Evolutionary conservation across 2,113 vertebrate genomes (phyloP), one percentile per base, ranked within the genome.

Genomic region (Maccullochella peelii): DNA sequence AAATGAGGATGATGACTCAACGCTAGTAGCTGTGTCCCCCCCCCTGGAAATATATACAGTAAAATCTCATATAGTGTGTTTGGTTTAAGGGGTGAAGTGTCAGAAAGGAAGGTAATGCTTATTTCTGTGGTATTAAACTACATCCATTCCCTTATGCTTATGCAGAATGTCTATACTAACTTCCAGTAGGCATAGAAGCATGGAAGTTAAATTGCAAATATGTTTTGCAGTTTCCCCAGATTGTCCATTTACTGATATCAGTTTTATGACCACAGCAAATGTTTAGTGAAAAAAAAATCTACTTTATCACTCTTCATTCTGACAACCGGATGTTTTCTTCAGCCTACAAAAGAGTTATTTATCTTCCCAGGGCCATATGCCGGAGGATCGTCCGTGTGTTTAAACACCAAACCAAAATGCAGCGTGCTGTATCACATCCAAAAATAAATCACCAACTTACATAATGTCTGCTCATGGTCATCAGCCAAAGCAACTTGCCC

Each of bases 1-100:
- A 95, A 93, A 92, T 88, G 63, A 62, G 33, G 83, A 85, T 92
- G 95, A 93, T 95, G 93, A 94, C 80, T 93, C 89, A 80, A 93
- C 93, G 59, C 25, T 54, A n/a, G 25, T 42, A 38, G 36, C 50
- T 74, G 71, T 5, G 44, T 83, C 79, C 16, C 68, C 47, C 23
- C 30, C 30, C 54, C 33, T 78, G 49, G 65, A 86, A 91, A 90
- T 78, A 57, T 74, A 81, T 84, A 83, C 69, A 50, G 59, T 76
- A 66, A 71, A 79, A 90, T 85, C 38, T 79, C 72, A 80, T 87
- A 62, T n/a, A 8, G 65, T 85, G 55, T 72, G 74, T 78, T 86
- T 88, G 86, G 65, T 86, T 81, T 73, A 54, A 73, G 33, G 40
- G 54, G 36, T 62, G 25, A 79, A 61, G 52, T 67, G 68, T 82